Conservation (phyloP, 2,888 invertebrate species). For the Heliconius erato region DNA sequence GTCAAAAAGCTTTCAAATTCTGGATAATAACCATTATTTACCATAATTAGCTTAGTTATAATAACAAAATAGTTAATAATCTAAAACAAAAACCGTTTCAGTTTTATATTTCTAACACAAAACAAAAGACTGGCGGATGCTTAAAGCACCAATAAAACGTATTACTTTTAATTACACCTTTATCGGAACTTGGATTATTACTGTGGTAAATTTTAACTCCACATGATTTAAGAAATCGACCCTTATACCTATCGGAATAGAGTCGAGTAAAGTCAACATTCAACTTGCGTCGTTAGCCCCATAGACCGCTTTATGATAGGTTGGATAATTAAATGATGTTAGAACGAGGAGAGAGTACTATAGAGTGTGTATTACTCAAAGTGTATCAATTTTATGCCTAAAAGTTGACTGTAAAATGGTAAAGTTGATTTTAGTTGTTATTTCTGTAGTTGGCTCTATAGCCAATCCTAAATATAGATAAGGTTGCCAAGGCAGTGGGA, state of each 20-base stretch:
- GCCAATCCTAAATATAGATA: too few species aligned
- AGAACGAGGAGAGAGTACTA: conserved; percentile 32
- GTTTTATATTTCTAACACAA: background rate
- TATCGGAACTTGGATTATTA: conserved; percentile 43
- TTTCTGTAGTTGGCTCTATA: background rate
- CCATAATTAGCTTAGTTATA: background rate
- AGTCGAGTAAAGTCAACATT: background rate
- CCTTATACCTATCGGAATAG: conserved; percentile 18
- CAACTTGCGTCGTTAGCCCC: conserved; percentile 30
- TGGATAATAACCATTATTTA: background rate
- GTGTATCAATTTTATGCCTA: conserved; percentile 18
- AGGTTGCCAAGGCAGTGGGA: too few species aligned
- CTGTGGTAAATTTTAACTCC: conserved; percentile 28
- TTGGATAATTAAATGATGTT: conserved; percentile 49
- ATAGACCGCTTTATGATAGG: conserved; percentile 48
- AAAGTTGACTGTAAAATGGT: background rate
- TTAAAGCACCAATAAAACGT: conserved; percentile 44
- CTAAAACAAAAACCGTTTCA: background rate
- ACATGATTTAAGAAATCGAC: background rate
- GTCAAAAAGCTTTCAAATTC: background rate
- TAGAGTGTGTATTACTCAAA: conserved; percentile 27
- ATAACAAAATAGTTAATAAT: conserved; percentile 4
- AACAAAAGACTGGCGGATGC: conserved; percentile 15
- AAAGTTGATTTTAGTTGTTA: background rate
- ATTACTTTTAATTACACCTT: conserved; percentile 50